These are phyloP conservation scores for Zenarchopterus dispar DNA, from an alignment of 2,797 vertebrate genomes.

Conservation along the genomic window DNA sequence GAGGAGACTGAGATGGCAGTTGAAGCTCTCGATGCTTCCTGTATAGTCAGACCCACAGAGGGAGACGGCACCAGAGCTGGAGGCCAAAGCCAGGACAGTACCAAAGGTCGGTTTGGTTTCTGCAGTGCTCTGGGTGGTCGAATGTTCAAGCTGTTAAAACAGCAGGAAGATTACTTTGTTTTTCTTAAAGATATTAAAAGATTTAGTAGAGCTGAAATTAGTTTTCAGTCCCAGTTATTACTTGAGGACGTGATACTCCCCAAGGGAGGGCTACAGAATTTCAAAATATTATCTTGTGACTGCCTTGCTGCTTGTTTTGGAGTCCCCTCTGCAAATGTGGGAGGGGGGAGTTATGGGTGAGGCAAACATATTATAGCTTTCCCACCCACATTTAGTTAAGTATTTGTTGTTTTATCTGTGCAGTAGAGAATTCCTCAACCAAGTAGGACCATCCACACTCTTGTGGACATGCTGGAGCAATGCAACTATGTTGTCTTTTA, in stretches of 20 bases:
- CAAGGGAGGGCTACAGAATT: conserved; percentile 31
- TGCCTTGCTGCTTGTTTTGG: conserved; percentile 20
- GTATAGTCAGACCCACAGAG: conserved; percentile 2
- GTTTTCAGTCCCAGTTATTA: conserved; percentile 12
- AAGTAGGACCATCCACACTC: conserved; percentile 12
- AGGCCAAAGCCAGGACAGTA: conserved; percentile 25
- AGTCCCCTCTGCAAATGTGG: not conserved
- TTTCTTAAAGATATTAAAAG: not conserved
- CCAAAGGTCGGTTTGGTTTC: conserved; percentile 51
- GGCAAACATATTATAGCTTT: not conserved
- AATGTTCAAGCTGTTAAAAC: not conserved
- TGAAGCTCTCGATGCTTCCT: conserved; percentile 46
- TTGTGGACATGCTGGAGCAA: not conserved
- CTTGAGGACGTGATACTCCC: conserved; percentile 33
- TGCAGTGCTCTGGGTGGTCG: not conserved
- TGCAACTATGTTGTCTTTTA: not conserved
- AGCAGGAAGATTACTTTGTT: not conserved
- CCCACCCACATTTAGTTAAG: conserved; percentile 26
- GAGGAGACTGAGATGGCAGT: conserved; percentile 55
- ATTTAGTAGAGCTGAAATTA: not conserved
- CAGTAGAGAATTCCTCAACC: conserved; percentile 13
- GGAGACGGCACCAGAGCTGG: conserved; percentile 6
- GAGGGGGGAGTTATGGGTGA: no score
- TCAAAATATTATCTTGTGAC: conserved; percentile 19
- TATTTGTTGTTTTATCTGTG: conserved; percentile 19